Evolutionary conservation across 2,888 invertebrate genomes (phyloP).

Genomic region (Bugula neritina): DNA sequence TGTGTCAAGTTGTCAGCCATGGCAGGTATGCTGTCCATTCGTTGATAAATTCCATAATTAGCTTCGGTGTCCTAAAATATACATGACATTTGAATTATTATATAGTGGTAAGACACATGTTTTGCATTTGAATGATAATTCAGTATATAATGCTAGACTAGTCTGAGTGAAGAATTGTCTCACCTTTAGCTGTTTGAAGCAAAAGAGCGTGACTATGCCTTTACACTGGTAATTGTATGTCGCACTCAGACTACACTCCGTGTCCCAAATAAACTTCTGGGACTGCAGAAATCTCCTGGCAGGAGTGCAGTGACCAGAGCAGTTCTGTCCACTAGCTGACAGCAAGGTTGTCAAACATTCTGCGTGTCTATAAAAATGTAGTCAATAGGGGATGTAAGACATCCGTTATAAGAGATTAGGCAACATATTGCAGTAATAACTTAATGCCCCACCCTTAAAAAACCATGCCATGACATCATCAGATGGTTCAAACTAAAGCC

Average conservation of each 20-base stretch:
- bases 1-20: conserved; percentile 6
- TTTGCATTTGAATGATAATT: too few species aligned
- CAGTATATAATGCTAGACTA: too few species aligned
- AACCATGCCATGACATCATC: too few species aligned
- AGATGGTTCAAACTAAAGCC: too few species aligned
- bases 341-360: neutral
- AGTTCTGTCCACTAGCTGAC: conserved; percentile 7
- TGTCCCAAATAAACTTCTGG: conserved; percentile 17
- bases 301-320: neutral
- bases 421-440: too few species aligned
- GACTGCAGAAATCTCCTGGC: conserved; percentile 8
- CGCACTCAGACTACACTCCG: conserved; percentile 6
- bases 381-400: too few species aligned
- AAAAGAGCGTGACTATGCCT: conserved; percentile 10
- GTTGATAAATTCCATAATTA: conserved; percentile 7
- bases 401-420: too few species aligned
- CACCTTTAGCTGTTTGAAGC: conserved; percentile 9
- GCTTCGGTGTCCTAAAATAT: conserved; percentile 15
- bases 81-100: too few species aligned
- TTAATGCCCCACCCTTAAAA: too few species aligned
- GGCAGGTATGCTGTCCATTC: neutral
- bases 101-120: too few species aligned
- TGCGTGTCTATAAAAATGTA: neutral
- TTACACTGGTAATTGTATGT: conserved; percentile 15
- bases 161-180: too few species aligned